Base-by-base conservation (phyloP, 2,888 invertebrate genomes). In the Oscheius onirici region DNA sequence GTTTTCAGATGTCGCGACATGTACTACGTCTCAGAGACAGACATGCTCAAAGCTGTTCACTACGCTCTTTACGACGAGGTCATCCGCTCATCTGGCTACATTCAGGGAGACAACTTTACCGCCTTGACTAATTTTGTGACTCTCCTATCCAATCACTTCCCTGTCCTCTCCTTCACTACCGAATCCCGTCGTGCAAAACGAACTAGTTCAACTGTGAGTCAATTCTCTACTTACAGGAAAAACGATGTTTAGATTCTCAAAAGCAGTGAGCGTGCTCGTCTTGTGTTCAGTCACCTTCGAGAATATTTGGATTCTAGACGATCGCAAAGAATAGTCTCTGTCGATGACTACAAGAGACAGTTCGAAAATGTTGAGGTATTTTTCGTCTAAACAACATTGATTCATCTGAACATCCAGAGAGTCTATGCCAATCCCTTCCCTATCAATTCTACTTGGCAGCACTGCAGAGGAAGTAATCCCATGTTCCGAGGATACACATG, bases 401-500 rank as follows among this genome's bases (percentile, higher is more conserved):
- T n/a, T n/a, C 22, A 28, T 22, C 3, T 57, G 24, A 17, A 41
- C 15, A 71, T 83, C 57, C 72, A 84, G 80, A 71, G 83, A 34
- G 81, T 84, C 49, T 86, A 83, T 69, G 83, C 82, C 41, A 76
- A 80, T 49, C 86, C 86, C 2, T 86, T 86, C 80, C 85, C 86
- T 11, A 78, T 78, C 40, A 84, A 86, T 63, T 79, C 85, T 41
- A 77, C 81, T 10, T 86, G 86, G 86, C 86, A 86, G 61, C 86
- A 86, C 71, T 86, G 86, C 67, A 72, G 78, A 55, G 86, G 86
- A 60, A 80, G 75, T 22, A 61, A 72, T 61, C 89, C 91, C 0
- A 90, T 91, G 75, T 92, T 91, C 83, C 71, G 82, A 60, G 82
- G 83, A 20, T 83, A 83, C 74, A 93, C 95, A 0, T 99, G 97